Base-by-base conservation (phyloP, 2,888 invertebrate species). In the Halictus ligatus region DNA sequence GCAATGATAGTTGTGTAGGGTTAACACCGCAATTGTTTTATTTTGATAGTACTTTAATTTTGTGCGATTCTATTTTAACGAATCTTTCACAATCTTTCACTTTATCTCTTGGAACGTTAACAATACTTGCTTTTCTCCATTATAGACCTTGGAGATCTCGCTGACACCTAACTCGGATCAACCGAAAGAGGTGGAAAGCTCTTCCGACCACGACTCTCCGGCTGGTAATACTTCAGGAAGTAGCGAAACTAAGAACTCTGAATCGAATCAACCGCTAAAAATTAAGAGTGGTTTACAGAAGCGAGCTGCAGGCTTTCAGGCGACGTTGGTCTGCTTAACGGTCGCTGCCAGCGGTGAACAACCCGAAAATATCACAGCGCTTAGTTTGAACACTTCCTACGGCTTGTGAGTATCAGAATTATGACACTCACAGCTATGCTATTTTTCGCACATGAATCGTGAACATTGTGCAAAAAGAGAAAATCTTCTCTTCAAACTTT, bases 271-370 rank as follows among this genome's bases (percentile, higher is more conserved):
- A 83, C 95, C 96, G 86, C 96, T 98, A 83, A 97, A 96, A 95
- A 98, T 98, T 79, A 97, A 97, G 93, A 95, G 96, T 78, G 98
- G 98, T 60, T 96, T 96, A 86, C 97, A 98, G 94, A 98, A 99
- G 94, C 98, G 99, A 95, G 97, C 98, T 67, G 96, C 99, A n/a
- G 99, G 99, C 90, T 99, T 99, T 96, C 99, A 99, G 96, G 98
- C 99, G 75, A 98, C 99, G 94, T 96, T 99, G 90, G 98, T 99
- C 91, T 99, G 99, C 95, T 96, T 99, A 94, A 98, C 99, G 93
- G 97, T 97, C 78, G 98, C 98, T 96, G 96, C 96, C 87, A 97
- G 97, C 93, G 97, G 97, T 73, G 97, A 97, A 96, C 97, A 98
- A 93, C 97, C 99, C 92, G 97, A 98, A 95, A 97, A 97, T 95